Percentiles rank a stretch among this genome's conserved stretches.
phyloP scores from a whole-genome alignment of 2,797 vertebrate genomes.

The Crenichthys baileyi region DNA sequence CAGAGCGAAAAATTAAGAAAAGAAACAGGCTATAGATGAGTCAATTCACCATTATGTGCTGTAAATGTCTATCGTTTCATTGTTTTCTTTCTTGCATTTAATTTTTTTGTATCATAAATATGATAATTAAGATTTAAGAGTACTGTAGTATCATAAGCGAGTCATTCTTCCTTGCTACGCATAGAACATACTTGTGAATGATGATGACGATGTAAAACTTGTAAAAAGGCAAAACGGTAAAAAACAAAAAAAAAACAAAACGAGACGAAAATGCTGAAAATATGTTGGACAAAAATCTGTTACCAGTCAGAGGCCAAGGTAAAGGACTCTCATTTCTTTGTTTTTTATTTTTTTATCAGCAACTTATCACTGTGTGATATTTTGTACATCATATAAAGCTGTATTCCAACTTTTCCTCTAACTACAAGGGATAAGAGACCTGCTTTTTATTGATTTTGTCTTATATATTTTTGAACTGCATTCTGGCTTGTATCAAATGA shows the following conservation, averaged over 20 bases:
- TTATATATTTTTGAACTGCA: slow-evolving; percentile 83
- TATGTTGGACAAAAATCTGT: slow-evolving; percentile 45
- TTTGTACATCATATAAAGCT: slow-evolving; percentile 87
- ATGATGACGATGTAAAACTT: slow-evolving; percentile 78
- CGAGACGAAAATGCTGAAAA: slow-evolving; percentile 43
- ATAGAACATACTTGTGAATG: slow-evolving; percentile 84
- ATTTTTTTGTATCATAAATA: slow-evolving; percentile 66
- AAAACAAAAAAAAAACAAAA: slow-evolving; percentile 73
- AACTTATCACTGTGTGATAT: slow-evolving; percentile 95
- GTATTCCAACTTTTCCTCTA: slow-evolving; percentile 83
- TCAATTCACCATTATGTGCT: slow-evolving; percentile 72
- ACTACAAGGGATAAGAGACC: slow-evolving; percentile 82
- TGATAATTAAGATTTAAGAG: slow-evolving; percentile 81
- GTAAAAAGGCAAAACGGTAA: slow-evolving; percentile 50
- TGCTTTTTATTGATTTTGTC: slow-evolving; percentile 83
- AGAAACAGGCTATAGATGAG: slow-evolving; percentile 65
- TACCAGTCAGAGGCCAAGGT: slow-evolving; percentile 82
- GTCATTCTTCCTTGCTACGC: slow-evolving; percentile 79
- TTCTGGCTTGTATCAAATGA: slow-evolving; percentile 84
- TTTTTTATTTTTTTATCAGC: slow-evolving; percentile 84
- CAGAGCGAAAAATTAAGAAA: slow-evolving; percentile 54
- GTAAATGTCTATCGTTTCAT: slow-evolving; percentile 76
- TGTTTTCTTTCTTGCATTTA: slow-evolving; percentile 71
- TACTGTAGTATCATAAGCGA: slow-evolving; percentile 80
- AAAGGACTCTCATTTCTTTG: slow-evolving; percentile 79